Evolutionary conservation across 2,797 vertebrate species (phyloP).

Genomic region (Synanceia verrucosa): DNA sequence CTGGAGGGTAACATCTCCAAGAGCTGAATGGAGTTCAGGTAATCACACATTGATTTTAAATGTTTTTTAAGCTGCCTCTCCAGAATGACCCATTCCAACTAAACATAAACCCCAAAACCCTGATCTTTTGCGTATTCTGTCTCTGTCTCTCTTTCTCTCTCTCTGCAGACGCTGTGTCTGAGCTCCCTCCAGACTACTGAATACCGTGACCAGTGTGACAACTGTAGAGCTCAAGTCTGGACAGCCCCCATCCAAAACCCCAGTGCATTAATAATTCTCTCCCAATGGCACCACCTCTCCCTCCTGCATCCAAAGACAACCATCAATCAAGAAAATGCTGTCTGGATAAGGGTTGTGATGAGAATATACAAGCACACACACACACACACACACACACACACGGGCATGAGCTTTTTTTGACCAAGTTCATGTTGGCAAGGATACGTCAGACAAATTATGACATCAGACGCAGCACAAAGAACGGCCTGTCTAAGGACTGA

Average conservation of each 20-base stretch:
- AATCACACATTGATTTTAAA: constrained; percentile 61
- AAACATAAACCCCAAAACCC: constrained; percentile 55
- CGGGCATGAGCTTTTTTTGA: constrained; percentile 39
- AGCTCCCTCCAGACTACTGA: constrained; percentile 21
- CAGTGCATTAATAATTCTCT: constrained; percentile 65
- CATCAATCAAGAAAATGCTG: constrained; percentile 59
- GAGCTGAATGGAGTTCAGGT: constrained; percentile 30
- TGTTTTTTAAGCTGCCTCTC: constrained; percentile 66
- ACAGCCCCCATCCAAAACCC: constrained; percentile 33
- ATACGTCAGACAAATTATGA: constrained; percentile 67
- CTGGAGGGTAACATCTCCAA: constrained; percentile 44
- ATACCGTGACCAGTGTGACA: constrained; percentile 64
- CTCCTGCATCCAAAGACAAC: constrained; percentile 49
- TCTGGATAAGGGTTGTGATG: constrained; percentile 44
- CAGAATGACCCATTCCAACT: constrained; percentile 48
- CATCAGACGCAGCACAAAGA: constrained; percentile 73
- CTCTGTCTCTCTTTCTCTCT: constrained; percentile 12
- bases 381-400: constrained; percentile 2
- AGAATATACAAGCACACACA: constrained; percentile 46
- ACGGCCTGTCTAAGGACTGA: constrained; percentile 63
- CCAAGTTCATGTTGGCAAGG: constrained; percentile 56
- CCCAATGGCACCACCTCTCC: constrained; percentile 38
- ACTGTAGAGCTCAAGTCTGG: constrained; percentile 47
- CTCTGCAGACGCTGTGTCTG: constrained; percentile 8
- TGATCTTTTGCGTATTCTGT: constrained; percentile 44